Base-by-base conservation (phyloP, 2,113 vertebrate species). In the Passer domesticus region DNA sequence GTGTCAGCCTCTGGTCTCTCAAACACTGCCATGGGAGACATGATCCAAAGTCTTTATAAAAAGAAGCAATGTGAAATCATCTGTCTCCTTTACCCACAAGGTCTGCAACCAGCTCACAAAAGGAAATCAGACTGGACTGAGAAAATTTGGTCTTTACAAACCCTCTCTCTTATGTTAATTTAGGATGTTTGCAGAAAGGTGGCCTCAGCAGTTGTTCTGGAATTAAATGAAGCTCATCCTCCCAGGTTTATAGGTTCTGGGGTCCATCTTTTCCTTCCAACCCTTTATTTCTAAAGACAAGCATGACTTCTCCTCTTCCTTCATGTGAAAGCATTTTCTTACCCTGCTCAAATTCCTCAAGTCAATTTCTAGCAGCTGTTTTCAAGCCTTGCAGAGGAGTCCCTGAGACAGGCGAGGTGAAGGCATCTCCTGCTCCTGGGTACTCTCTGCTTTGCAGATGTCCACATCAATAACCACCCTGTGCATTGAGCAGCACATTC, bases 1-100 rank as follows among this genome's bases (percentile, higher is more conserved):
- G 17, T 3, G 0, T 68, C 66, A 83, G 28, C 41, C 59, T 81
- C 39, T 2, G 1, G 7, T 77, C 44, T 68, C 86, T 72, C 79
- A 60, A 62, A 66, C 15, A 44, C 18, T 41, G 28, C 28, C 64
- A 59, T 0, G 0, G 39, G 49, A 73, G 28, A 33, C 11, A 2
- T 5, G 25, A 74, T 53, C 39, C 44, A 30, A 72, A 68, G 55
- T 28, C 74, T 59, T 50, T 64, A 7, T n/a, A 19, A 46, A 60
- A 15, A 68, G 33, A 50, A 73, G 31, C 16, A 31, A 18, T 41
- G 9, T 21, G 31, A 55, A 87, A 23, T 66, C 22, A 24, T 46
- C 72, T 53, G 25, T 35, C 15, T 70, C 11, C 13, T 44, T 92
- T 30, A 64, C 15, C n/a, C 58, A 15, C 44, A 41, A 49, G 14